phyloP scores from a whole-genome alignment of 2,113 vertebrate genomes.

The Camelus dromedarius region DNA sequence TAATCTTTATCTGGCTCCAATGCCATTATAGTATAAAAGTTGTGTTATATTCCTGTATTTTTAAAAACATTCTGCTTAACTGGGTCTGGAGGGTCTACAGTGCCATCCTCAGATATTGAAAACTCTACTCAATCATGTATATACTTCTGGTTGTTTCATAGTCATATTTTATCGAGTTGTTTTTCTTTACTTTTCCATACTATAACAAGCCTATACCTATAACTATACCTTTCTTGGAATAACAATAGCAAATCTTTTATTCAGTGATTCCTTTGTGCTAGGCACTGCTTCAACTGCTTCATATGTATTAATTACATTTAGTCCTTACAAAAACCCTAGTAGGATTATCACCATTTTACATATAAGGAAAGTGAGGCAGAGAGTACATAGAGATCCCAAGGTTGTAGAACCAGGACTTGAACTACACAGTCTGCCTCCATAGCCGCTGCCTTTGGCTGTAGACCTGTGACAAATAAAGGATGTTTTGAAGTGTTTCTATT shows the following conservation, averaged over 20 bases:
- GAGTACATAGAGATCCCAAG: not conserved
- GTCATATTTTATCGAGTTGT: not conserved
- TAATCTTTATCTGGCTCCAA: not conserved
- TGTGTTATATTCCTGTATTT: not conserved
- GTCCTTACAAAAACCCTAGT: not conserved
- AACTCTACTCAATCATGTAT: not conserved
- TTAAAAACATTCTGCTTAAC: not conserved
- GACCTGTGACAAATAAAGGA: not conserved
- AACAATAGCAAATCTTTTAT: not conserved
- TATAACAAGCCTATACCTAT: not conserved
- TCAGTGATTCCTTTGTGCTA: not conserved
- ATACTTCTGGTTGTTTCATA: not conserved
- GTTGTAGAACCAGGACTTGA: not conserved
- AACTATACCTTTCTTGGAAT: not conserved
- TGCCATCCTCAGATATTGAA: not conserved
- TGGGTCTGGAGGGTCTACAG: not conserved
- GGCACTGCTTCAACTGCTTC: not conserved
- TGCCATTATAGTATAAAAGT: not conserved
- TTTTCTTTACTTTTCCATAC: not conserved
- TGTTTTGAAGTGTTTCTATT: not conserved
- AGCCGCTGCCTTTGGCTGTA: not conserved
- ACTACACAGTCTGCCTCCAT: not conserved
- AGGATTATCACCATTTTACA: not conserved
- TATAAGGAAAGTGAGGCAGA: not conserved
- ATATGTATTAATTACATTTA: not conserved